These are phyloP conservation scores for Biston betularia DNA, from an alignment of 2,888 invertebrate genomes.

Conservation along the genomic window DNA sequence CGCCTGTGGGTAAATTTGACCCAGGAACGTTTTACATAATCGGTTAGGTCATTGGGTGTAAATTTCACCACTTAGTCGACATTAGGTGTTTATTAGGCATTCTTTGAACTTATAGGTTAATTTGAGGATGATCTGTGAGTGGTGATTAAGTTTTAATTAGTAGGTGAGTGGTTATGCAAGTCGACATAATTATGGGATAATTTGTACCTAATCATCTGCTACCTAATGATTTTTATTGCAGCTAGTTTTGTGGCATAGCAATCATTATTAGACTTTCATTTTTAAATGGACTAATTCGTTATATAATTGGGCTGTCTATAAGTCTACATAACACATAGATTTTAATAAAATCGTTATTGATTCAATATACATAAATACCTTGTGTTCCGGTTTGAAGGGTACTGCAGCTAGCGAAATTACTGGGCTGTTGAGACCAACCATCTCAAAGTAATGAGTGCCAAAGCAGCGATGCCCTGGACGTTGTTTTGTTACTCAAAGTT, in stretches of 20 bases:
- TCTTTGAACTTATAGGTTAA: slow-evolving; percentile 14
- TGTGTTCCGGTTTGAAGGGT: too few species aligned
- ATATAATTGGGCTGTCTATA: neutral
- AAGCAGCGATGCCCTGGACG: too few species aligned
- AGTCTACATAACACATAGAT: neutral
- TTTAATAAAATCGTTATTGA: too few species aligned
- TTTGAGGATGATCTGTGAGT: slow-evolving; percentile 10
- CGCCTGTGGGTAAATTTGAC: slow-evolving; percentile 19
- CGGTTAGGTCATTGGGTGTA: slow-evolving; percentile 7
- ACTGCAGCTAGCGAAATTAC: too few species aligned
- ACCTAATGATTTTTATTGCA: slow-evolving; percentile 11
- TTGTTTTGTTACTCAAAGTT: too few species aligned
- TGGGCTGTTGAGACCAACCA: too few species aligned
- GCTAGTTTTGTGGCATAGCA: slow-evolving; percentile 2
- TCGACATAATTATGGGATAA: slow-evolving; percentile 15
- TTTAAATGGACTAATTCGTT: neutral
- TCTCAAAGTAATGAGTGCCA: too few species aligned
- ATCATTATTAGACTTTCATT: neutral
- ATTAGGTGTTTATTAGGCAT: slow-evolving; percentile 15
- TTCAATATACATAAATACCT: too few species aligned
- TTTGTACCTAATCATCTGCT: slow-evolving; percentile 11
- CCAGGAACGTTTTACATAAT: slow-evolving; percentile 20
- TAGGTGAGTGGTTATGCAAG: slow-evolving; percentile 11
- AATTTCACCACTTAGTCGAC: slow-evolving; percentile 11
- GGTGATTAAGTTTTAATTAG: slow-evolving; percentile 19